These are phyloP conservation scores for Sceliomorpha sp. DNA, from an alignment of 2,888 invertebrate genomes.

Conservation along the genomic window DNA sequence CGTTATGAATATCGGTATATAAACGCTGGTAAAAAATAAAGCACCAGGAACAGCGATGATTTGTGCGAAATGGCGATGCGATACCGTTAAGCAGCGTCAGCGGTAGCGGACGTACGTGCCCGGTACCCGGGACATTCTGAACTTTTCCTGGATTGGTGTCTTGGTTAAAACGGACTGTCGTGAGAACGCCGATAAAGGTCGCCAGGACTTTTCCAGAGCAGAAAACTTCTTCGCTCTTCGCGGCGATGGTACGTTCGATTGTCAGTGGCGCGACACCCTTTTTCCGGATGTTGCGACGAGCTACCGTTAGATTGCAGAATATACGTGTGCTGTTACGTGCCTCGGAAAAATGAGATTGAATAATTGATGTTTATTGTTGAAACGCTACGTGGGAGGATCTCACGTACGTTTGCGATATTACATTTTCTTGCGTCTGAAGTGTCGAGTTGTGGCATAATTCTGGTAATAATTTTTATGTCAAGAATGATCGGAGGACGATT, in stretches of 20 bases:
- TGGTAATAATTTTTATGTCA: slow-evolving; percentile 12
- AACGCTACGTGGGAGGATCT: slow-evolving; percentile 50
- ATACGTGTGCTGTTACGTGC: slow-evolving; percentile 33
- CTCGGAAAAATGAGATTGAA: slow-evolving; percentile 43
- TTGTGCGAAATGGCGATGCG: slow-evolving; percentile 61
- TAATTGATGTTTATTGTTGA: slow-evolving; percentile 56
- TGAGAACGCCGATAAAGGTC: slow-evolving; percentile 28
- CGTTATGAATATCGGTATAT: slow-evolving; percentile 16
- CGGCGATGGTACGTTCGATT: slow-evolving; percentile 9
- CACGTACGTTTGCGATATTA: slow-evolving; percentile 40
- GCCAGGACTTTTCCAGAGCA: slow-evolving; percentile 25
- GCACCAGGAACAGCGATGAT: slow-evolving; percentile 42
- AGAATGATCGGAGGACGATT: no score
- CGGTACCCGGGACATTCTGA: slow-evolving; percentile 46
- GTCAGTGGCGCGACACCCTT: slow-evolving; percentile 25
- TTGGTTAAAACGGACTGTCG: no score
- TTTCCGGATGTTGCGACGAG: slow-evolving; percentile 42
- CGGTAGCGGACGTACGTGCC: slow-evolving; percentile 60
- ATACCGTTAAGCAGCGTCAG: slow-evolving; percentile 69
- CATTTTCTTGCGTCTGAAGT: slow-evolving; percentile 29
- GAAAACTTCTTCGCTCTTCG: slow-evolving; percentile 29
- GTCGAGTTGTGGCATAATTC: slow-evolving; percentile 11
- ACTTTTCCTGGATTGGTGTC: slow-evolving; percentile 22
- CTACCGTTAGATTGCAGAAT: slow-evolving; percentile 33
- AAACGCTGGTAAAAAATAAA: slow-evolving; percentile 12